phyloP scores from a whole-genome alignment of 2,797 vertebrate species.

The Florisuga fusca region DNA sequence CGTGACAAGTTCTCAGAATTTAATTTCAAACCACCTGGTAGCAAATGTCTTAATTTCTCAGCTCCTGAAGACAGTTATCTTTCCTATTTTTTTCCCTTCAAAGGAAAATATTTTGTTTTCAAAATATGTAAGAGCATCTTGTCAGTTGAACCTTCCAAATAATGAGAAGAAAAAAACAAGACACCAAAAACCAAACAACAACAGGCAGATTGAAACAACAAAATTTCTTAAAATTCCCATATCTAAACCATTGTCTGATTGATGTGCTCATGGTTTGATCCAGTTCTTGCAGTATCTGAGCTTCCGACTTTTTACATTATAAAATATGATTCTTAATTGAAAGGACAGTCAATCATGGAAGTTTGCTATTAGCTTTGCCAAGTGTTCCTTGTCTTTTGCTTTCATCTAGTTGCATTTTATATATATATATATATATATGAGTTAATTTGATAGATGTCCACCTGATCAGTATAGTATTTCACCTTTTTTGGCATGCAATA shows the following conservation, averaged over 20 bases:
- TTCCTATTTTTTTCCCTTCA: not conserved
- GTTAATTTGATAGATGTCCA: not conserved
- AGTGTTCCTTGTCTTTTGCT: not conserved
- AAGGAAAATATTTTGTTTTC: not conserved
- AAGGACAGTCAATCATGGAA: not conserved
- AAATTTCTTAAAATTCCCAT: not conserved
- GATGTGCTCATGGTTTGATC: not conserved
- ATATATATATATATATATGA: too few relatives aligned
- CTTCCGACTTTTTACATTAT: not conserved
- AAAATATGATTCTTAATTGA: not conserved
- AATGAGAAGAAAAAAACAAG: not conserved
- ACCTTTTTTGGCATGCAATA: not conserved
- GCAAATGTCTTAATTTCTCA: not conserved
- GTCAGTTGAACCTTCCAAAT: not conserved
- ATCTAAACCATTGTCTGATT: not conserved
- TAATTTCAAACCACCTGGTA: not conserved
- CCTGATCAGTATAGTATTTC: not conserved
- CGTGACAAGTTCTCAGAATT: not conserved
- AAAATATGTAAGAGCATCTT: not conserved
- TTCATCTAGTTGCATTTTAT: not conserved
- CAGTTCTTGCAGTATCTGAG: not conserved
- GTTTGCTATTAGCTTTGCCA: not conserved
- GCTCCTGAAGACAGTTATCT: not conserved
- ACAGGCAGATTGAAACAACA: not conserved
- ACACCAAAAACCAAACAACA: not conserved